A percentile compares a stretch with the other conserved stretches of the same genome.
These are phyloP conservation scores for Girardia tigrina DNA, from an alignment of 2,888 invertebrate species.

Conservation along the genomic window DNA sequence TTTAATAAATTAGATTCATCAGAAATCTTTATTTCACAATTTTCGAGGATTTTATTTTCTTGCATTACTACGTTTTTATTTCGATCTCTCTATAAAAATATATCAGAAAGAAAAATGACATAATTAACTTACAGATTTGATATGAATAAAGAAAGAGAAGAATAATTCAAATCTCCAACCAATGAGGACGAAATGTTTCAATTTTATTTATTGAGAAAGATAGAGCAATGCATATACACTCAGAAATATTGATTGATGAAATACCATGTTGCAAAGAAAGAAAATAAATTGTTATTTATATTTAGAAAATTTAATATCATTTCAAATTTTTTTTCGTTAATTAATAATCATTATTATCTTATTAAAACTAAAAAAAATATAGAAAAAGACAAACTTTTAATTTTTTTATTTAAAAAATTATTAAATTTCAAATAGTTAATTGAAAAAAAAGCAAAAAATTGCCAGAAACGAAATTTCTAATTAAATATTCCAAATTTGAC, in stretches of 20 bases:
- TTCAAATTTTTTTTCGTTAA: no score
- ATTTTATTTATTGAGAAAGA: slow-evolving; percentile 2
- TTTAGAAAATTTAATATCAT: no score
- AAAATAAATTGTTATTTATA: no score
- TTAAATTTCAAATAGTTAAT: no score
- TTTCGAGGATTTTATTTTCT: neutral
- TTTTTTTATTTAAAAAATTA: no score
- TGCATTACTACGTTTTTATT: neutral
- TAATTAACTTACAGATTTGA: slow-evolving; percentile 13
- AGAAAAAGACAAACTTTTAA: no score
- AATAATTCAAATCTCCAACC: neutral
- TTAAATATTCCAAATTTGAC: no score
- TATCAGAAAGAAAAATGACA: slow-evolving; percentile 13
- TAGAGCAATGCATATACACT: slow-evolving; percentile 13
- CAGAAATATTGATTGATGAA: slow-evolving; percentile 19
- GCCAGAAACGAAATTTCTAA: no score
- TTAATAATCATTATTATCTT: no score
- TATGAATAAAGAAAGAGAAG: neutral
- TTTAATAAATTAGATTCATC: neutral
- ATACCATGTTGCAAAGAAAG: neutral
- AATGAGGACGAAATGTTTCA: neutral
- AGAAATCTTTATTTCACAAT: neutral
- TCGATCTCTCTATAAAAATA: slow-evolving; percentile 14
- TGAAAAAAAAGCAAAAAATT: no score
- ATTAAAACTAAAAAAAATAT: no score